phyloP scores from a whole-genome alignment of 2,113 vertebrate species.

The Morone saxatilis region DNA sequence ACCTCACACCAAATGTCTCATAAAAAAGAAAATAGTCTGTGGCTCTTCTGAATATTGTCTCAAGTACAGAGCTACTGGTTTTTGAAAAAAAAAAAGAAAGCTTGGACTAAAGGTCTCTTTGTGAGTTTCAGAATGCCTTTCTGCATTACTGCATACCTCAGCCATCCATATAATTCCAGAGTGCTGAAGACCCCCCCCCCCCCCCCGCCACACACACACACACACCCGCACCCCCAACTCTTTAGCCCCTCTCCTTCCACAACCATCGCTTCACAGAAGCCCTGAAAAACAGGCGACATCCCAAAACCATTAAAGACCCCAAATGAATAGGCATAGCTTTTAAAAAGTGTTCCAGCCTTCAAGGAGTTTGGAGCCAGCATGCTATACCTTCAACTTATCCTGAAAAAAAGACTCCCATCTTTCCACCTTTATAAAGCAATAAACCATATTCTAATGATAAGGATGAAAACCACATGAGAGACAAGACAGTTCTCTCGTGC shows the following conservation, averaged over 20 bases:
- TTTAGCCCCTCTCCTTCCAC: slow-evolving; percentile 49
- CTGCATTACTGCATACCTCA: slow-evolving; percentile 87
- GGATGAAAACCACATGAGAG: slow-evolving; percentile 69
- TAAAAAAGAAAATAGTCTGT: slow-evolving; percentile 75
- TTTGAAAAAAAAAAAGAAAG: slow-evolving; percentile 59
- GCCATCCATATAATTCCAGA: slow-evolving; percentile 89
- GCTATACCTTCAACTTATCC: slow-evolving; percentile 29
- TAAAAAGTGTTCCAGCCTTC: slow-evolving; percentile 45
- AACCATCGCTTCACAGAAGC: slow-evolving; percentile 74
- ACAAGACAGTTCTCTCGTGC: slow-evolving; percentile 41
- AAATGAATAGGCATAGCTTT: slow-evolving; percentile 64
- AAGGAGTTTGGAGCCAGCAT: slow-evolving; percentile 30
- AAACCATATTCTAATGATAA: slow-evolving; percentile 70
- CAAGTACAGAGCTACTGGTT: slow-evolving; percentile 79
- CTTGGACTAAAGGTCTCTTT: slow-evolving; percentile 83
- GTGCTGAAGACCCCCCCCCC: slow-evolving; percentile 77
- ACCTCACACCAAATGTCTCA: slow-evolving; percentile 68
- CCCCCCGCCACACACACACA: not conserved
- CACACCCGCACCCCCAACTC: slow-evolving; percentile 38
- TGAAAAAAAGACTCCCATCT: slow-evolving; percentile 29
- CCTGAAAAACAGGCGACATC: slow-evolving; percentile 75
- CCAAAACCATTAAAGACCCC: slow-evolving; percentile 73
- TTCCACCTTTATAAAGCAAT: slow-evolving; percentile 30
- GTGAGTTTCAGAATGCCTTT: slow-evolving; percentile 84
- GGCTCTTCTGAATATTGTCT: slow-evolving; percentile 76